Base-by-base conservation (phyloP, 2,888 invertebrate genomes). In the Antitype chi region DNA sequence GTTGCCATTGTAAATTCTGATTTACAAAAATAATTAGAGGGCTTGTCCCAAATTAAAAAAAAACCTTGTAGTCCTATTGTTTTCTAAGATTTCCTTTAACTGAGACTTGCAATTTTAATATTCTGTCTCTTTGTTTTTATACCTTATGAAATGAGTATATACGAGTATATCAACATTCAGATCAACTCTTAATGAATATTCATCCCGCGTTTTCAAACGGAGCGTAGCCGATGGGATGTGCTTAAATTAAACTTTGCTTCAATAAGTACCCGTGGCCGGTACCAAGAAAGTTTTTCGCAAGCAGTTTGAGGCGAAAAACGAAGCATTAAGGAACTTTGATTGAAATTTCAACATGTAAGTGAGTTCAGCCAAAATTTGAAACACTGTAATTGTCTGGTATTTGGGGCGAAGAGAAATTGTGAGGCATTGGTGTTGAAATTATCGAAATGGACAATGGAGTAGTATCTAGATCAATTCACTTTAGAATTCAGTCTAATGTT, bases 111-210 rank as follows among this genome's bases (percentile, higher is more conserved):
- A 76, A 64, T 60, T 32, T 60, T 23, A 60, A 60, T 70, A 53
- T 85, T 38, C 81, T 47, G 9, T 57, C 59, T 63, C 70, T 55
- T 55, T 49, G 62, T 67, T 73, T 59, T 49, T 17, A 23, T n/a
- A 28, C 38, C 25, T n/a, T n/a, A n/a, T n/a, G n/a, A n/a, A n/a
- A n/a, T 76, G 6, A 15, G 5, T 23, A 11, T 20, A 43, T n/a
- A n/a, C 1, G 9, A 9, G 1, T 47, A 11, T 47, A 47, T 60
- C 32, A 60, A 43, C 13, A 59, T 75, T 53, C 47, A 28, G 59
- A 74, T 68, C 9, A 70, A 70, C 20, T 71, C 53, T 60, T 69
- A 76, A 82, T 86, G 78, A 89, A 85, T 89, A 84, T 85, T 87
- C 82, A 87, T 32, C 2, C 53, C 6, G 13, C 52, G 72, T 74